Conservation (phyloP, 1,140 invertebrate genomes). For the Amyelois transitella region DNA sequence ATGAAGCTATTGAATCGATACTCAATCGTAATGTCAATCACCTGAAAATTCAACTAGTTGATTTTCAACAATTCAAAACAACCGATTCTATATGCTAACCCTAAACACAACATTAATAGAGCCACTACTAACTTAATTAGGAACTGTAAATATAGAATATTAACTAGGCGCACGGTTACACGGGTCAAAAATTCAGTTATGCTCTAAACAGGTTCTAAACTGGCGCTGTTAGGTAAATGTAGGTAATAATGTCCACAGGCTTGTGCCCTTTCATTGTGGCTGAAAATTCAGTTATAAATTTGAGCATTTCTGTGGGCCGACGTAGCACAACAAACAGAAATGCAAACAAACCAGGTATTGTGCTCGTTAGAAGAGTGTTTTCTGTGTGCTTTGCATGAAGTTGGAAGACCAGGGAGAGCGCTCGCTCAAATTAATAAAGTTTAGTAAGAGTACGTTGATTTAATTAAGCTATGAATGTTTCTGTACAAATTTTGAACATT, state of each 20-base stretch:
- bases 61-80: too few species aligned
- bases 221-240: background rate
- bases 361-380: conserved; percentile 40
- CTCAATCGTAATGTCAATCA: too few species aligned
- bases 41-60: too few species aligned
- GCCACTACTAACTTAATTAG: background rate
- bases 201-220: background rate
- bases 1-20: too few species aligned
- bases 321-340: conserved; percentile 48
- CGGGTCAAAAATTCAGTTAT: background rate
- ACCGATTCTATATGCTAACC: too few species aligned
- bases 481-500: too few species aligned
- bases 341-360: conserved; percentile 58
- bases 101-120: background rate
- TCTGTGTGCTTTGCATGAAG: conserved; percentile 18
- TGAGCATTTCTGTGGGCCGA: conserved; percentile 45
- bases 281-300: conserved; percentile 65
- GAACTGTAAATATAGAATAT: background rate
- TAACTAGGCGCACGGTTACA: background rate
- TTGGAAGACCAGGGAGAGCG: background rate
- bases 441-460: background rate
- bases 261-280: conserved; percentile 42
- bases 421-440: background rate
- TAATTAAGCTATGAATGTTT: too few species aligned
- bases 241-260: conserved; percentile 1